phyloP scores from a whole-genome alignment of 2,113 vertebrate species.

The Mustela nigripes region DNA sequence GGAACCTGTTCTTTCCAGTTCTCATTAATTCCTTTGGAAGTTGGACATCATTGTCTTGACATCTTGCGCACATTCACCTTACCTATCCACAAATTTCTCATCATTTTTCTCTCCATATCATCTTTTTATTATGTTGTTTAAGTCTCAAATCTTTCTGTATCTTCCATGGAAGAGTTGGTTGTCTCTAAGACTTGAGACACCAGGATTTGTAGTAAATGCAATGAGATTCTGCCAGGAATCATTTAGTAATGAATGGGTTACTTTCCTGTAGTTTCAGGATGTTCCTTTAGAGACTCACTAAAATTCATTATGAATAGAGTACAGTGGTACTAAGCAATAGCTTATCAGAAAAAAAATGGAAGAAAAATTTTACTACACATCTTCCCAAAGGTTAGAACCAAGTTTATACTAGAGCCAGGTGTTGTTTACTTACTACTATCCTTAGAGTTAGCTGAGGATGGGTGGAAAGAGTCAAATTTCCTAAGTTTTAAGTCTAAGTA shows the following conservation, averaged over 20 bases:
- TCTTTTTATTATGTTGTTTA: slow-evolving; percentile 5
- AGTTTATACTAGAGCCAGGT: neutral
- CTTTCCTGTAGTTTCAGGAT: neutral
- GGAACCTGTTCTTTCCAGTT: neutral
- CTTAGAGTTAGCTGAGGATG: slow-evolving; percentile 45
- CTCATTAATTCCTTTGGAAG: slow-evolving; percentile 3
- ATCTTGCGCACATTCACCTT: neutral
- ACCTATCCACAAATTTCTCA: neutral
- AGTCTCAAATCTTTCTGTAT: neutral
- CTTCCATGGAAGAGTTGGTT: neutral
- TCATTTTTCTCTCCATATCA: neutral
- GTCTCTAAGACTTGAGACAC: neutral
- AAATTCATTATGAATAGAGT: slow-evolving; percentile 25
- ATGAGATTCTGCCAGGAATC: neutral
- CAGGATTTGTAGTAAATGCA: neutral
- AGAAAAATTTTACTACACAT: neutral
- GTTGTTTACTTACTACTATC: neutral
- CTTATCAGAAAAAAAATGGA: slow-evolving; percentile 1
- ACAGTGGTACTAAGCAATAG: neutral
- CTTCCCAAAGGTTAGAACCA: slow-evolving; percentile 10
- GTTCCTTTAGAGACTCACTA: slow-evolving; percentile 28
- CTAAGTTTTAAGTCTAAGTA: slow-evolving; percentile 26
- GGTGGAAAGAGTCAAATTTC: slow-evolving; percentile 4
- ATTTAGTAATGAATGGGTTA: neutral
- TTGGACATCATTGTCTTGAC: neutral